Percentiles rank a stretch among this genome's conserved stretches.
These are phyloP conservation scores for Cerceris ruficornis DNA, from an alignment of 2,888 invertebrate species.

Conservation along the genomic window DNA sequence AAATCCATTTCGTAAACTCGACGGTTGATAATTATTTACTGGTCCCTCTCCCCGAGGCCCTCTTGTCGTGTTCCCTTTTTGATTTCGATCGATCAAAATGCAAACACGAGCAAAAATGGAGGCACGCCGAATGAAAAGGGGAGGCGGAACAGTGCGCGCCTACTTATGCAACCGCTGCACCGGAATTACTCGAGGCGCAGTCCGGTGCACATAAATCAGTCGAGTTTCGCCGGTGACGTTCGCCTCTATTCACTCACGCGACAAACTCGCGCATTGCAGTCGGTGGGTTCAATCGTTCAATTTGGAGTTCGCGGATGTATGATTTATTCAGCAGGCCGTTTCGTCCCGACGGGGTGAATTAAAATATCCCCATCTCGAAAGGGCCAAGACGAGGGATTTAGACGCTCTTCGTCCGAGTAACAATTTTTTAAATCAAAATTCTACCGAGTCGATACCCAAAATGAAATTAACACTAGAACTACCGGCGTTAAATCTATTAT, in stretches of 20 bases:
- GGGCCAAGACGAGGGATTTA: constrained; percentile 4
- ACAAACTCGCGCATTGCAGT: constrained; percentile 53
- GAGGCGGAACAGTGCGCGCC: constrained; percentile 23
- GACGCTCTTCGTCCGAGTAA: neutral
- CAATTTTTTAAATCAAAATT: neutral
- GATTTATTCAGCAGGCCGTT: constrained; percentile 55
- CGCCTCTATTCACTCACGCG: constrained; percentile 46
- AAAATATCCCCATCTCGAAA: constrained; percentile 35
- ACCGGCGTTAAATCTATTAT: neutral
- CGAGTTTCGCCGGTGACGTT: constrained; percentile 33
- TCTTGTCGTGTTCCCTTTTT: constrained; percentile 1
- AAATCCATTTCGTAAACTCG: neutral
- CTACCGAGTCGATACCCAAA: no score
- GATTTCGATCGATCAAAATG: constrained; percentile 11
- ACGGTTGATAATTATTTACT: neutral
- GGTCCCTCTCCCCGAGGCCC: neutral
- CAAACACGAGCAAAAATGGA: constrained; percentile 9
- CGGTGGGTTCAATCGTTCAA: constrained; percentile 42
- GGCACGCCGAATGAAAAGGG: constrained; percentile 2
- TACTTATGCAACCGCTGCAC: constrained; percentile 43
- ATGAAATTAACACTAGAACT: neutral
- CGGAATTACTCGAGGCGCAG: constrained; percentile 50
- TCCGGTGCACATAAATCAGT: constrained; percentile 56
- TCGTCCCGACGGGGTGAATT: constrained; percentile 4
- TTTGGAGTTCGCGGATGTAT: constrained; percentile 41